Base-by-base conservation (phyloP, 2,888 invertebrate species). In the Clistopyga incitator region DNA sequence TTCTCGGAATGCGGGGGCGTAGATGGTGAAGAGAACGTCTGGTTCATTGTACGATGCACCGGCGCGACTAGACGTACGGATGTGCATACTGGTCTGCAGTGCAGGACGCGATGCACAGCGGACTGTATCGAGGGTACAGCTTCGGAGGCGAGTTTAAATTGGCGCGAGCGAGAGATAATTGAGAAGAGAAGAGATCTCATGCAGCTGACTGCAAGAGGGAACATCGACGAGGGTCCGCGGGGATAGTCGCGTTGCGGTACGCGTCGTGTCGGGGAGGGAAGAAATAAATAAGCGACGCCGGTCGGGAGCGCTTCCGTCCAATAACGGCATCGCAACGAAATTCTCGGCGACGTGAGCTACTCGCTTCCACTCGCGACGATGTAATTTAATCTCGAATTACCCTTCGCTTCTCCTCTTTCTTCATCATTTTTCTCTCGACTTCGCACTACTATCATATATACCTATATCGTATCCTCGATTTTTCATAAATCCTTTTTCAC, bases 201-300 rank as follows among this genome's bases (percentile, higher is more conserved):
- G 77, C 77, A 47, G 20, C 65, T 15, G 45, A 67, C 29, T 23
- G 56, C 52, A 68, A 38, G 61, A 77, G 59, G 52, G 67, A 78
- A 25, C 25, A 15, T 47, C 34, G 50, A 15, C 23, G 61, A 78
- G 64, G 70, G 52, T 15, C 47, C 68, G 29, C 50, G 54, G 34
- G 76, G n/a, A 20, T n/a, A n/a, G 15, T 71, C 34, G 71, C 52
- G 65, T 81, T 68, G 72, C 54, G 77, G 67, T 82, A 68, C 68
- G 74, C 42, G 74, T 78, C 68, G 68, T 72, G 74, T 76, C 76
- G 82, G 79, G 82, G 79, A 76, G 82, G 82, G 82, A 83, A 83
- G 79, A 83, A 79, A 79, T 83, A 83, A 83, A 83, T 83, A 83
- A 83, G 82, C 82, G 82, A 76, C 82, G 82, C 82, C 79, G 82